Percentiles rank a stretch among this genome's conserved stretches.
Conservation (phyloP, 1,140 invertebrate species). For the Solenopsis invicta region DNA sequence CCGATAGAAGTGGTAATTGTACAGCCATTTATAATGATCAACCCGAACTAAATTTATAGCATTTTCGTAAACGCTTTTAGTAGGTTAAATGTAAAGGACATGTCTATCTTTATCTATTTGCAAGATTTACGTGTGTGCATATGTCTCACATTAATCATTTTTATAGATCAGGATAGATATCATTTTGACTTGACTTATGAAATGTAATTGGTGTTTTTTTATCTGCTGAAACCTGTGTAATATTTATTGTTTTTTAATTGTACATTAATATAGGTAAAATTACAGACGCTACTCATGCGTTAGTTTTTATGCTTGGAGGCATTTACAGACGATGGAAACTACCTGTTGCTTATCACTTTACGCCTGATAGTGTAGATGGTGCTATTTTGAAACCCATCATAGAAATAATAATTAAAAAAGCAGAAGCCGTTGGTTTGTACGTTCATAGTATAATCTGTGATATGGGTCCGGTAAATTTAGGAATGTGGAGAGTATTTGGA, state of each 20-base stretch:
- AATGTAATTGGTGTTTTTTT: background rate
- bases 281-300: background rate
- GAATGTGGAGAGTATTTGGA: conserved; percentile 27
- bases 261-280: background rate
- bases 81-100: background rate
- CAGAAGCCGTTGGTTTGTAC: background rate
- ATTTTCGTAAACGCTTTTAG: background rate
- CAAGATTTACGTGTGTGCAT: background rate
- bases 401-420: background rate
- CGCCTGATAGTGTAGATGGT: background rate
- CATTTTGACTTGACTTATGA: background rate
- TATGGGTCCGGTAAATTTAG: conserved; percentile 8
- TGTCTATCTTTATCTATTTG: background rate
- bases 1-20: background rate
- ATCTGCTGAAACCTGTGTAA: background rate
- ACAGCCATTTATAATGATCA: background rate
- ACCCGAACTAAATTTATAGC: background rate
- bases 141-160: background rate
- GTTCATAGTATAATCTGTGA: background rate
- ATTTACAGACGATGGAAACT: background rate
- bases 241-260: conserved; percentile 4
- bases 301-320: conserved; percentile 7
- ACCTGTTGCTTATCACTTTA: background rate
- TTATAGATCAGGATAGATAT: background rate
- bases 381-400: background rate